A percentile compares a stretch with the other conserved stretches of the same genome.
phyloP scores from a whole-genome alignment of 2,113 vertebrate species.

The Apeltes quadracus region DNA sequence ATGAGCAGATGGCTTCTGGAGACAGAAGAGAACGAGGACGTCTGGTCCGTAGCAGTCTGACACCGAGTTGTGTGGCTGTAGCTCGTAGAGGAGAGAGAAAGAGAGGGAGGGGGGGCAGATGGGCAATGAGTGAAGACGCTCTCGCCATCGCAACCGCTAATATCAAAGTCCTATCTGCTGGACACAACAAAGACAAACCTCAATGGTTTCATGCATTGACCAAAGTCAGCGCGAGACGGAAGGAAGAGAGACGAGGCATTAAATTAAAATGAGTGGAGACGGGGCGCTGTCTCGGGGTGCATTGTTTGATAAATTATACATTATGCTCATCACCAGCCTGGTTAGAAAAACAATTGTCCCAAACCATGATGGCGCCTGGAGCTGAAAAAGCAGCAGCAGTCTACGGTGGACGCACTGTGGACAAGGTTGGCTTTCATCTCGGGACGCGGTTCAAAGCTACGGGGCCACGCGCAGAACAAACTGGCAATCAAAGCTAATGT shows the following conservation, averaged over 20 bases:
- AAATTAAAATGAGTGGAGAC: conserved; percentile 58
- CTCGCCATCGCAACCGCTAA: conserved; percentile 34
- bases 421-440: conserved; percentile 81
- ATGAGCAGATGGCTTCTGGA: conserved; percentile 68
- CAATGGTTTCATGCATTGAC: conserved; percentile 41
- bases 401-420: conserved; percentile 68
- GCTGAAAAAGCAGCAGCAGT: conserved; percentile 66
- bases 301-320: conserved; percentile 78
- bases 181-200: conserved; percentile 66
- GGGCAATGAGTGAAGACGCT: conserved; percentile 34
- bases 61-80: conserved; percentile 35
- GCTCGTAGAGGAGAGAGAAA: conserved; percentile 25
- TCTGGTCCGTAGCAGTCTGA: conserved; percentile 55
- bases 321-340: conserved; percentile 65
- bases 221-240: conserved; percentile 53
- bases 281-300: conserved; percentile 51
- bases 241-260: conserved; percentile 47
- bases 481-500: conserved; percentile 80
- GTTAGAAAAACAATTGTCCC: conserved; percentile 47
- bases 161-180: conserved; percentile 63
- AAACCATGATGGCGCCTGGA: conserved; percentile 67
- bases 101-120: not conserved
- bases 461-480: conserved; percentile 71
- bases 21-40: conserved; percentile 51
- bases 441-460: conserved; percentile 71